Evolutionary conservation across 2,888 invertebrate species (phyloP).

Genomic region (Ornithoptera priamus): DNA sequence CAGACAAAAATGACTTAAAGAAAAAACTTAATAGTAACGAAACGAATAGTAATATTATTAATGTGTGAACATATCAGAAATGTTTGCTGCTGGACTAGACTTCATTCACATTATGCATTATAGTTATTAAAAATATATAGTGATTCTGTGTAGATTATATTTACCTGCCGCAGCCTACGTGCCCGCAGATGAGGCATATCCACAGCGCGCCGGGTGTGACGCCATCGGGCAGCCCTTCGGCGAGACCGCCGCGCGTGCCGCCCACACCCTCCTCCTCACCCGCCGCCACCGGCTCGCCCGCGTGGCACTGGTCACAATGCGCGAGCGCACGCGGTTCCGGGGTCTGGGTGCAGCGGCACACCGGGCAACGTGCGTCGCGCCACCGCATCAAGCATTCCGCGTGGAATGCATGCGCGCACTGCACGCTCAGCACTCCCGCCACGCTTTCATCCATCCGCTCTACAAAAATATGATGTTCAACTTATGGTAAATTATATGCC

Average conservation of each 20-base stretch:
- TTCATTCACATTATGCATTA: too few relatives aligned
- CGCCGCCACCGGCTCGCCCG: conserved; percentile 23
- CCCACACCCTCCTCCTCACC: conserved; percentile 74
- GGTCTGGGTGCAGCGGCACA: conserved; percentile 94
- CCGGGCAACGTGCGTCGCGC: conserved; percentile 98
- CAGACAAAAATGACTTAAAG: too few relatives aligned
- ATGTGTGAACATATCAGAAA: too few relatives aligned
- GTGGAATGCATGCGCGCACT: conserved; percentile 99
- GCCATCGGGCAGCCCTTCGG: conserved; percentile 71
- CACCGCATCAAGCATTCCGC: conserved; percentile 96
- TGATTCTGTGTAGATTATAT: conserved; percentile 36
- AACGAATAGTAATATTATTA: too few relatives aligned
- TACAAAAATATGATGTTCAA: conserved; percentile 31
- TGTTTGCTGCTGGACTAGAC: too few relatives aligned
- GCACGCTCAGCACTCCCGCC: conserved; percentile 97
- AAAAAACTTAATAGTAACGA: too few relatives aligned
- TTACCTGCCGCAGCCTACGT: conserved; percentile 98
- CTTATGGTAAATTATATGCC: too few relatives aligned
- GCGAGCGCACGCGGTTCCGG: conserved; percentile 88
- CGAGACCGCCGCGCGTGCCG: conserved; percentile 72
- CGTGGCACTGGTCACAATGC: conserved; percentile 83
- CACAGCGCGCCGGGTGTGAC: conserved; percentile 90
- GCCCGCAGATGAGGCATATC: conserved; percentile 99
- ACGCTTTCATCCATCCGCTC: conserved; percentile 99
- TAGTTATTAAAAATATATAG: neutral